Conservation (phyloP, 2,113 vertebrate genomes). For the Laticauda colubrina region DNA sequence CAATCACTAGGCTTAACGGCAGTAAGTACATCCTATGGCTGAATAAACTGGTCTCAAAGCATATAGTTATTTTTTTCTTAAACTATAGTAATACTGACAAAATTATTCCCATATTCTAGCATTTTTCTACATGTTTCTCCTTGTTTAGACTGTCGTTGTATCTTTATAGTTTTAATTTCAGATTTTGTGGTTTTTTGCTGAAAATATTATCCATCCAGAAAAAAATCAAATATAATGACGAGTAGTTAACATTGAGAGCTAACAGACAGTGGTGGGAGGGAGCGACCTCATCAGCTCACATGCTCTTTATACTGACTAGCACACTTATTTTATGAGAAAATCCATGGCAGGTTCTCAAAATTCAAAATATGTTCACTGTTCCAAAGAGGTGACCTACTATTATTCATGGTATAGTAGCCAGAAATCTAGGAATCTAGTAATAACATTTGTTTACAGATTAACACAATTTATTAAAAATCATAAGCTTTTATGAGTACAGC, state of each 20-base stretch:
- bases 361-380: not conserved
- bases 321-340: not conserved
- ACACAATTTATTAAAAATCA: not conserved
- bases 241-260: not conserved
- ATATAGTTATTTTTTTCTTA: not conserved
- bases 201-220: not conserved
- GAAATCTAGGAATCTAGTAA: not conserved
- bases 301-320: not conserved
- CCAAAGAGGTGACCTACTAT: not conserved
- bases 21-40: not conserved
- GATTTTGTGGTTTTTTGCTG: not conserved
- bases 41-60: not conserved
- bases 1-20: not conserved
- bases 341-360: not conserved
- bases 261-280: not conserved
- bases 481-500: not conserved
- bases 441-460: not conserved
- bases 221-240: not conserved
- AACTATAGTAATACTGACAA: not conserved
- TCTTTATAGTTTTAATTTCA: not conserved
- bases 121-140: not conserved
- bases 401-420: not conserved
- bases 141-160: not conserved
- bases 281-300: not conserved
- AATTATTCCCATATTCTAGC: not conserved